Evolutionary conservation across 2,888 invertebrate genomes (phyloP).

Genomic region (Melieria omissa): DNA sequence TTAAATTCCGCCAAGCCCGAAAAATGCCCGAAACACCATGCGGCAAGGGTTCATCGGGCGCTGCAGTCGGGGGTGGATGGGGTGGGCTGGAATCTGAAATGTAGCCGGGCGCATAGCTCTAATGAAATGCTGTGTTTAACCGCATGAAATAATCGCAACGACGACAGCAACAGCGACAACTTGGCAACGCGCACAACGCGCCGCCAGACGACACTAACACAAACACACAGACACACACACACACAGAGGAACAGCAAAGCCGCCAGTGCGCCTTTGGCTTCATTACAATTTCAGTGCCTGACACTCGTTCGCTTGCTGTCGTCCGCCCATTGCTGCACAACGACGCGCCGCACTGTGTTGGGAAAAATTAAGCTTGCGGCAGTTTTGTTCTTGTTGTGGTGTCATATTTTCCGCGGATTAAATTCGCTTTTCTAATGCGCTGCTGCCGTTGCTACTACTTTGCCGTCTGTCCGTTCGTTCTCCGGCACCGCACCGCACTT

Average conservation of each 20-base stretch:
- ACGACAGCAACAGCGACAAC: neutral
- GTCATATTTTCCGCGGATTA: conserved; percentile 63
- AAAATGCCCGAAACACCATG: conserved; percentile 15
- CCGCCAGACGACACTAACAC: too few species aligned
- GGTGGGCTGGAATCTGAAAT: neutral
- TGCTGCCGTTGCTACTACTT: conserved; percentile 32
- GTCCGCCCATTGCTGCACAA: neutral
- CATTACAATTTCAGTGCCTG: conserved; percentile 15
- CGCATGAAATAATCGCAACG: conserved; percentile 57
- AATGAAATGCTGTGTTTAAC: conserved; percentile 48
- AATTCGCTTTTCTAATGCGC: conserved; percentile 47
- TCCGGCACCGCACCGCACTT: too few species aligned
- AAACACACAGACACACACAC: too few species aligned
- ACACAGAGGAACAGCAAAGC: neutral
- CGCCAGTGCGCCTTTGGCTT: neutral
- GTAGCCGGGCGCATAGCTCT: neutral
- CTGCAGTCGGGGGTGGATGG: neutral
- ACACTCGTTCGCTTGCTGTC: neutral
- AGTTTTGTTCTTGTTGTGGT: conserved; percentile 38
- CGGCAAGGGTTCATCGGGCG: neutral
- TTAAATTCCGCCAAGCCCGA: conserved; percentile 26
- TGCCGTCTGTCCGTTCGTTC: neutral
- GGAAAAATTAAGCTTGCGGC: too few species aligned
- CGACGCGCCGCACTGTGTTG: neutral
- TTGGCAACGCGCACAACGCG: too few species aligned